phyloP scores from a whole-genome alignment of 2,888 invertebrate genomes.

The Chouioia cunea region DNA sequence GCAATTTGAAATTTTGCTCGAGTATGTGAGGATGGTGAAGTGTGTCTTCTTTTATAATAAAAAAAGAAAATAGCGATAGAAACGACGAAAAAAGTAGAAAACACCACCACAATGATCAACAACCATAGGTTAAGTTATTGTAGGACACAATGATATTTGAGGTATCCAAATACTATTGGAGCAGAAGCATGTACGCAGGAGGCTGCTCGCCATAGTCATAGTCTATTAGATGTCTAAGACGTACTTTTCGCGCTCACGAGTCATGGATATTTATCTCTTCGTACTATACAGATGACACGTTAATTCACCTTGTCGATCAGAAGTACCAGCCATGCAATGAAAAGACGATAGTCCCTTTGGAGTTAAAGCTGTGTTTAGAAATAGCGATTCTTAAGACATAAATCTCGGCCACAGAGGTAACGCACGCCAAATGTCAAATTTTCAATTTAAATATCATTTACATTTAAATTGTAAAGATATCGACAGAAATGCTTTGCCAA shows the following conservation, averaged over 20 bases:
- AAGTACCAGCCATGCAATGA: conserved; percentile 1
- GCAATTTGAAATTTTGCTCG: neutral
- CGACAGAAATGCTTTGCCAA: too few relatives aligned
- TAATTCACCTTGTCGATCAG: conserved; percentile 39
- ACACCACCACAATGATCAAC: conserved; percentile 33
- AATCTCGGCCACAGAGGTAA: neutral
- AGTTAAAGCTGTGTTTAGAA: conserved; percentile 9
- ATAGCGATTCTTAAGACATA: conserved; percentile 28
- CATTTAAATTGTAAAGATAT: neutral
- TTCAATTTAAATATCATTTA: conserved; percentile 40
- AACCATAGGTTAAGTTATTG: conserved; percentile 40
- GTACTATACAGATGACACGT: conserved; percentile 26
- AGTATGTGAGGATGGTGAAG: too few relatives aligned
- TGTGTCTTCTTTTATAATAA: too few relatives aligned
- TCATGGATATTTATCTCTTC: conserved; percentile 30
- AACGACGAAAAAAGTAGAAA: neutral
- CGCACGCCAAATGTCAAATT: neutral
- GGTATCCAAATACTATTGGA: conserved; percentile 41
- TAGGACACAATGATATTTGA: conserved; percentile 35
- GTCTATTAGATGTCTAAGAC: conserved; percentile 47
- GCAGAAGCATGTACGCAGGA: conserved; percentile 36
- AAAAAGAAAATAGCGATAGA: too few relatives aligned
- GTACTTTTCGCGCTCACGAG: conserved; percentile 5
- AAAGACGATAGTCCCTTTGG: conserved; percentile 25
- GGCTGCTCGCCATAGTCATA: conserved; percentile 43